phyloP scores from a whole-genome alignment of 2,797 vertebrate genomes.

The Buceros bicornis region DNA sequence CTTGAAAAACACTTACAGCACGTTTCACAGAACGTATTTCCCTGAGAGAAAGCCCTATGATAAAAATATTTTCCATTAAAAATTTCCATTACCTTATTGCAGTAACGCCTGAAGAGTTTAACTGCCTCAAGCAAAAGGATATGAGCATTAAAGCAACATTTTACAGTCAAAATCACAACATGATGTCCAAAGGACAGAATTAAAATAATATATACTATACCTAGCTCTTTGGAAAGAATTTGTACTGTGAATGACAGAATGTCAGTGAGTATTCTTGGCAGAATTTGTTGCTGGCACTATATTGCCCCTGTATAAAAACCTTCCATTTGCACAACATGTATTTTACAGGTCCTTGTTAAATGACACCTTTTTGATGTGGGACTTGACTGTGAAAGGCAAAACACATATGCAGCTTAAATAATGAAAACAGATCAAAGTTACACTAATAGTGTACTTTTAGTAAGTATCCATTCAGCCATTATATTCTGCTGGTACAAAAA shows the following conservation, averaged over 20 bases:
- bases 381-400: conserved; percentile 1
- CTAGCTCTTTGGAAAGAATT: background rate
- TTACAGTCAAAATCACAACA: background rate
- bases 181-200: background rate
- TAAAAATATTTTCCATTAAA: background rate
- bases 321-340: background rate
- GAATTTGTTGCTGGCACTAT: background rate
- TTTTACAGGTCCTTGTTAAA: background rate
- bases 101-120: background rate
- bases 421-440: background rate
- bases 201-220: background rate
- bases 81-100: background rate
- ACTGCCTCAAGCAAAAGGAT: background rate
- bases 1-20: background rate
- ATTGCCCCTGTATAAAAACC: background rate
- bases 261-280: background rate
- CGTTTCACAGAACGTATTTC: background rate
- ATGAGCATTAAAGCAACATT: background rate
- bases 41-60: background rate
- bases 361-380: background rate
- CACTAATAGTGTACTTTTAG: background rate
- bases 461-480: background rate
- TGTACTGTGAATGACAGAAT: background rate
- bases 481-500: background rate
- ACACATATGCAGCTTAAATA: background rate